A percentile compares a stretch with the other conserved stretches of the same genome.
phyloP scores from a whole-genome alignment of 2,113 vertebrate species.

The Lontra canadensis region DNA sequence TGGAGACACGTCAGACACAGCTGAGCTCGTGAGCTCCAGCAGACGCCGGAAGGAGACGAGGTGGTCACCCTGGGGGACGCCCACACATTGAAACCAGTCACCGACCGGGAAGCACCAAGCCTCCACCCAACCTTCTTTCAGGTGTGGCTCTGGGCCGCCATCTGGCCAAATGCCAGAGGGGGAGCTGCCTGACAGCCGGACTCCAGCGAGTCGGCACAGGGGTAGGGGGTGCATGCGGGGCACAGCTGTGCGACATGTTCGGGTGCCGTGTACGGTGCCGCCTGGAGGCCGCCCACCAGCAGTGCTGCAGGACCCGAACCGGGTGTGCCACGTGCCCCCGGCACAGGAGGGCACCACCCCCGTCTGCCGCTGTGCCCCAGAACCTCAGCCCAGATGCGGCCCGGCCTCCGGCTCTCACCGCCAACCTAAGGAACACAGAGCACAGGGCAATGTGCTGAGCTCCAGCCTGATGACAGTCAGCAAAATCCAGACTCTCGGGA shows the following conservation, averaged over 20 bases:
- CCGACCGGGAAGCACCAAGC: neutral
- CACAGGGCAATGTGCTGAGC: neutral
- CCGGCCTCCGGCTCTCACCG: neutral
- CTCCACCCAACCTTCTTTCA: neutral
- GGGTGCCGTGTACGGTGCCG: fast-evolving
- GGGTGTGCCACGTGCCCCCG: fast-evolving
- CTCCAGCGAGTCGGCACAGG: fast-evolving
- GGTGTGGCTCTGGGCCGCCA: fast-evolving
- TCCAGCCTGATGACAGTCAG: neutral
- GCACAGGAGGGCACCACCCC: fast-evolving
- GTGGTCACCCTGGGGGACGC: fast-evolving
- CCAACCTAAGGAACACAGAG: neutral
- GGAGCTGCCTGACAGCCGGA: neutral
- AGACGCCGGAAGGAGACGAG: neutral
- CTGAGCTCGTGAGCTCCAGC: fast-evolving
- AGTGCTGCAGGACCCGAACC: neutral
- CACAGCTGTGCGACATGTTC: fast-evolving
- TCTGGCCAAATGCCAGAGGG: neutral
- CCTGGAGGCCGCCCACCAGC: neutral
- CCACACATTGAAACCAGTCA: neutral
- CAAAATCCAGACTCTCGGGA: neutral
- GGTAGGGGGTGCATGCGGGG: neutral
- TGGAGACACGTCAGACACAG: fast-evolving
- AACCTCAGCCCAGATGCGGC: neutral
- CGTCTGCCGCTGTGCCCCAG: no score